Evolutionary conservation across 1,140 invertebrate genomes (phyloP), one percentile per base, ranked within the genome.

Genomic region (Zaprionus africanus): DNA sequence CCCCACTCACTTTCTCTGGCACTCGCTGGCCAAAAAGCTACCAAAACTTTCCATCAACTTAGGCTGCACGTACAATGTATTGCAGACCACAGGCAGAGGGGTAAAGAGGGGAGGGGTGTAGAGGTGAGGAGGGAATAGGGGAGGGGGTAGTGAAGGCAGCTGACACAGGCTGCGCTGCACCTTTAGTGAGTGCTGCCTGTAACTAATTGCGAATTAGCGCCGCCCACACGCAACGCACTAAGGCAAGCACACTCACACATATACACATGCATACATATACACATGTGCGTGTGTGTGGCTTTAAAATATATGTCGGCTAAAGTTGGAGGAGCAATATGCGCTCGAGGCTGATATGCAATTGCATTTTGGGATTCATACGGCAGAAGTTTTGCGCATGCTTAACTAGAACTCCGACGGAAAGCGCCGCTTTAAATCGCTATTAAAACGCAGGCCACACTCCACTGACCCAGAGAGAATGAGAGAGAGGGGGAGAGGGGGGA

Each of bases 351-450:
- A 64, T 64, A 46, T 81, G 80, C 74, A 81, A 65, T 88, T 88
- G 87, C 80, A 81, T 77, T 86, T 71, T 56, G 62, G 59, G 74
- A 82, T 86, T 85, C 79, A 86, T 79, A 72, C 67, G 73, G 71
- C 62, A 36, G 51, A 86, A 86, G 64, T 81, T 83, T 86, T 70
- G 76, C 64, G 56, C 49, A 62, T 64, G 76, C 82, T 82, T 69
- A 81, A 58, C 82, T 81, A 59, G 72, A 79, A 74, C 70, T 82
- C 76, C 70, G 81, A 88, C 58, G 17, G 41, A 46, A 46, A 62
- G 82, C 77, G 79, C 57, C 79, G 83, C 41, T 87, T 86, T 82
- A 82, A 85, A 87, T 75, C 82, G 83, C 73, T 71, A 79, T 87
- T 85, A 77, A 87, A 87, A 87, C 68, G 75, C 83, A 17, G 41